Evolutionary conservation across 2,888 invertebrate species (phyloP).

Genomic region (Hedya salicella): DNA sequence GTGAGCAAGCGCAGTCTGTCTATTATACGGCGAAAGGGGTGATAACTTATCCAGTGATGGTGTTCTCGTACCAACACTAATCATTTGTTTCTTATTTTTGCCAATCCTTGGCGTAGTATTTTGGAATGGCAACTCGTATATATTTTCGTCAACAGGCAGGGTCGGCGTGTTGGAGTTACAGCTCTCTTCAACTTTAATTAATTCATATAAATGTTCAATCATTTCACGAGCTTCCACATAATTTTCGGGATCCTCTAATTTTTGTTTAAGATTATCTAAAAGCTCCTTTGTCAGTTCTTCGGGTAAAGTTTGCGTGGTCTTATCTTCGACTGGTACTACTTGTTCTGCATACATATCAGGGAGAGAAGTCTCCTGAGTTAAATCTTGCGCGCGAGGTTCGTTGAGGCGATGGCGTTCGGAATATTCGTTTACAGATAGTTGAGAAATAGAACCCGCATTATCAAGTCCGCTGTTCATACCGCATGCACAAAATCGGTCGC

Average conservation of each 20-base stretch:
- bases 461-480: constrained; percentile 80
- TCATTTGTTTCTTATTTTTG: constrained; percentile 74
- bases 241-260: constrained; percentile 89
- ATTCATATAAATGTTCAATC: constrained; percentile 90
- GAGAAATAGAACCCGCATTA: constrained; percentile 86
- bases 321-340: constrained; percentile 80
- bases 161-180: constrained; percentile 79
- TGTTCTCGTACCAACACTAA: constrained; percentile 84
- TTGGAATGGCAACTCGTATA: constrained; percentile 86
- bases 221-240: constrained; percentile 90
- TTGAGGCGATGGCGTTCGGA: constrained; percentile 86
- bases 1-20: constrained; percentile 73
- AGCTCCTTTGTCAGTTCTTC: constrained; percentile 91
- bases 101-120: constrained; percentile 72
- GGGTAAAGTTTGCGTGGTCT: constrained; percentile 89
- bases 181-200: constrained; percentile 89
- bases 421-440: constrained; percentile 86
- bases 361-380: constrained; percentile 65
- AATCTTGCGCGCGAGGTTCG: constrained; percentile 81
- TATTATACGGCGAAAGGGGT: constrained; percentile 78
- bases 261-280: constrained; percentile 87
- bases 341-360: constrained; percentile 61
- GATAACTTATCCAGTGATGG: constrained; percentile 85
- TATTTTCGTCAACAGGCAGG: constrained; percentile 77
- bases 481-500: constrained; percentile 71